A percentile compares a stretch with the other conserved stretches of the same genome.
phyloP scores from a whole-genome alignment of 2,888 invertebrate genomes.

The Axea sp. region DNA sequence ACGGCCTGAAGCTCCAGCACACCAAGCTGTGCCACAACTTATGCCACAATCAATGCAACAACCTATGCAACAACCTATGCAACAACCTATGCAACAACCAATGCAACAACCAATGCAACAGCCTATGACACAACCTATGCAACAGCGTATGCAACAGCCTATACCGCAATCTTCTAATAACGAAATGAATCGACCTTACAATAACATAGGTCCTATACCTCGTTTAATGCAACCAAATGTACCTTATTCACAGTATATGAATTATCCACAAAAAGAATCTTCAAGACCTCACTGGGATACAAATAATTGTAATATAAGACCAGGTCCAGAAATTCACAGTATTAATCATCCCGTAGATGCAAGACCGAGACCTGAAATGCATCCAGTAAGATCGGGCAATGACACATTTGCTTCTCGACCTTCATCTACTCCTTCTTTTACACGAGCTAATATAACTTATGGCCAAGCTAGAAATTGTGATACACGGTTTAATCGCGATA shows the following conservation, averaged over 20 bases:
- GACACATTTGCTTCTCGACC: background rate
- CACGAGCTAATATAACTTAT: constrained; percentile 50
- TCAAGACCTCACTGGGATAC: constrained; percentile 31
- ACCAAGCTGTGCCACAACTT: constrained; percentile 6
- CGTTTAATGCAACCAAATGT: constrained; percentile 19
- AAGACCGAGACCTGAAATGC: constrained; percentile 7
- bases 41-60: constrained; percentile 16
- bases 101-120: background rate
- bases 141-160: too few relatives aligned
- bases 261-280: constrained; percentile 33
- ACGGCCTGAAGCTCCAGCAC: constrained; percentile 4
- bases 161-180: background rate
- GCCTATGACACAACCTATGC: constrained; percentile 6
- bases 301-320: constrained; percentile 19
- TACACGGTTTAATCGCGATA: constrained; percentile 27
- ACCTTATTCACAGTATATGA: constrained; percentile 42
- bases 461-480: constrained; percentile 30
- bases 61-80: constrained; percentile 10
- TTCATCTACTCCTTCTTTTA: constrained; percentile 14
- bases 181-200: constrained; percentile 36
- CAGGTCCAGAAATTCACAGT: background rate
- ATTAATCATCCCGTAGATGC: background rate
- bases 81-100: background rate
- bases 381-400: constrained; percentile 1
- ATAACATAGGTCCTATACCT: constrained; percentile 6